These are phyloP conservation scores for Oeneis ivallda DNA, from an alignment of 2,888 invertebrate genomes.

Conservation along the genomic window DNA sequence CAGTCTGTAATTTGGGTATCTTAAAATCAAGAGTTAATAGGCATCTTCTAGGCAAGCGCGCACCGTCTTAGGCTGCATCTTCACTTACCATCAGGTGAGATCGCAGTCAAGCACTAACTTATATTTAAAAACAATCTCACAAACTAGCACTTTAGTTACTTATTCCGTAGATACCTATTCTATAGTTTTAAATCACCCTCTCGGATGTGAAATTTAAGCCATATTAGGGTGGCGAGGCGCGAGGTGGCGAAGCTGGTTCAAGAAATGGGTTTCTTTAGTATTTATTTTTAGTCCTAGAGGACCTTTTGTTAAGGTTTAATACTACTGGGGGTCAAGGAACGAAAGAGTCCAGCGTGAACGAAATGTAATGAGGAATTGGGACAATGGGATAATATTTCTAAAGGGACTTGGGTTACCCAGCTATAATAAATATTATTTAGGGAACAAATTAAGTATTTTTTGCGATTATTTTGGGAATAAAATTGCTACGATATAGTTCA, in stretches of 20 bases:
- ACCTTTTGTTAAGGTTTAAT: slow-evolving; percentile 22
- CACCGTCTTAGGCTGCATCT: no score
- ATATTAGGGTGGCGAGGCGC: neutral
- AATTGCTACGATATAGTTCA: no score
- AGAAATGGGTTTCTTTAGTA: neutral
- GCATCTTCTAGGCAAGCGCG: no score
- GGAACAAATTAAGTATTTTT: no score
- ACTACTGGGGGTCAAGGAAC: slow-evolving; percentile 17
- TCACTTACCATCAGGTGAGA: no score
- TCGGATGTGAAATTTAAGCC: slow-evolving; percentile 12
- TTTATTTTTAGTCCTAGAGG: slow-evolving; percentile 9
- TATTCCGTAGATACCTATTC: no score
- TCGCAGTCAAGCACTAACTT: no score
- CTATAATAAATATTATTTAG: neutral
- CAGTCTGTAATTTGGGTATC: no score
- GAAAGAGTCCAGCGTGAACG: slow-evolving; percentile 9
- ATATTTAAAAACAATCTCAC: no score
- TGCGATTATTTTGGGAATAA: no score
- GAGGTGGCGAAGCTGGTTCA: slow-evolving; percentile 17
- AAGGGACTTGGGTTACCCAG: slow-evolving; percentile 1
- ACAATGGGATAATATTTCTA: slow-evolving; percentile 17
- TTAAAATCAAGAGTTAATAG: no score
- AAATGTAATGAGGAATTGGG: slow-evolving; percentile 18
- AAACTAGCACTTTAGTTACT: no score
- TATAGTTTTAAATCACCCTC: neutral